These are phyloP conservation scores for Sinohyriopsis cumingii DNA, from an alignment of 2,888 invertebrate genomes.

Conservation along the genomic window DNA sequence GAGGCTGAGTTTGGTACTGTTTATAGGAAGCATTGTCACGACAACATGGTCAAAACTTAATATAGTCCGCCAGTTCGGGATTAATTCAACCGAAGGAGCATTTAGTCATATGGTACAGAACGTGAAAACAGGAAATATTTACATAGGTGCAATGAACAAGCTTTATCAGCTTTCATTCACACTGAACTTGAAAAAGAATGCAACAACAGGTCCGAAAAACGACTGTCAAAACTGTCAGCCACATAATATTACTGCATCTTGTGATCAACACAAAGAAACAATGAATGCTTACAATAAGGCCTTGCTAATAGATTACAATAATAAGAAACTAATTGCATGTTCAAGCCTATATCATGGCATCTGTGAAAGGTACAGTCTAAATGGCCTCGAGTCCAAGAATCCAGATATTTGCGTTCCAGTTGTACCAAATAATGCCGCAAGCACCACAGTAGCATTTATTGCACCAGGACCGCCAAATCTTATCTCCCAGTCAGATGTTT, in stretches of 20 bases:
- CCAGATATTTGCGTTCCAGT: constrained; percentile 77
- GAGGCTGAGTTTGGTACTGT: neutral
- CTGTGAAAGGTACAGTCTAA: constrained; percentile 89
- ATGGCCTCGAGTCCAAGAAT: constrained; percentile 84
- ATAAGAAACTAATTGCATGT: constrained; percentile 90
- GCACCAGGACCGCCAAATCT: constrained; percentile 85
- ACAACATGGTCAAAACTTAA: neutral
- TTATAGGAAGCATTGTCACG: constrained; percentile 5
- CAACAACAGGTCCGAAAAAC: constrained; percentile 77
- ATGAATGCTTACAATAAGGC: constrained; percentile 96
- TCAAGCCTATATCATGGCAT: constrained; percentile 93
- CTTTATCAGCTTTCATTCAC: constrained; percentile 92
- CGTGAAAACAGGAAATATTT: constrained; percentile 90
- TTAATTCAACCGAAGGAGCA: constrained; percentile 13
- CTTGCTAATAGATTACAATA: constrained; percentile 92
- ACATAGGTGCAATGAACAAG: constrained; percentile 92
- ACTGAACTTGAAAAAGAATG: constrained; percentile 84
- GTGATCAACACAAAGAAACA: neutral
- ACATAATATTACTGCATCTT: constrained; percentile 6
- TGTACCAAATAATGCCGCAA: constrained; percentile 94
- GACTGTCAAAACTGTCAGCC: constrained; percentile 90
- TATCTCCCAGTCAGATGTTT: constrained; percentile 73
- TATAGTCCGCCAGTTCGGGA: too few relatives aligned
- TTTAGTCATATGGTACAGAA: constrained; percentile 80
- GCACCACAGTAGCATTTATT: constrained; percentile 96